Evolutionary conservation across 2,888 invertebrate species (phyloP), one percentile per base, ranked within the genome.

Genomic region (Amblyjoppa proteus): DNA sequence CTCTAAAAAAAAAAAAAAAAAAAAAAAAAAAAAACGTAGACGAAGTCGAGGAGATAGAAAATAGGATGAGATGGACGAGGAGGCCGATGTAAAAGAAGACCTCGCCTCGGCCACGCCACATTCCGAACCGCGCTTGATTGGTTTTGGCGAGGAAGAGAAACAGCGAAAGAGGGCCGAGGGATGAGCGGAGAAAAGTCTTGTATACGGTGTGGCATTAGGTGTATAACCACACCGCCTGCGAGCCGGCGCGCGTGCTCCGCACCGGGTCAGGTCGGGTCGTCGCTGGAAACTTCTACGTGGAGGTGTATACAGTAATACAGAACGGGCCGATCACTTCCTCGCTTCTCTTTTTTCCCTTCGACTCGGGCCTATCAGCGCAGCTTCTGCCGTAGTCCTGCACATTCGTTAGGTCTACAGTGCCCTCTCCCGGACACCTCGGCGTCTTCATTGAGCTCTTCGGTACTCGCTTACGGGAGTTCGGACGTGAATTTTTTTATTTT

Each of bases 61-160:
- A 61, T 49, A 75, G 69, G 41, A 58, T 58, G 69, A 69, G 70
- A 28, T 34, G 31, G 61, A 78, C 69, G 45, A 49, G 58, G 70
- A 70, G 28, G 78, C 31, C 53, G 77, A 77, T 9, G 71, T 13
- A 20, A 68, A 68, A 66, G 75, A 81, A 81, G 81, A 84, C 81
- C 81, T 84, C 77, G 77, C 78, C 78, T 81, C 80, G 80, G 81
- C 84, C 88, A 90, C 91, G 89, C 90, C 89, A 90, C 92, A 91
- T 91, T 92, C 92, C 91, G 88, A 89, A 89, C 89, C 89, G 89
- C 90, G 90, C 90, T 91, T 91, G 91, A 92, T 92, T 92, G 92
- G 92, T 90, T 92, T 92, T 90, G 89, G 90, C 88, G 88, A 85
- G 89, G 88, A 73, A 69, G 87, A 74, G 66, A 75, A 83, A 73